phyloP scores from a whole-genome alignment of 2,113 vertebrate species.

The Pachyramphus minor region DNA sequence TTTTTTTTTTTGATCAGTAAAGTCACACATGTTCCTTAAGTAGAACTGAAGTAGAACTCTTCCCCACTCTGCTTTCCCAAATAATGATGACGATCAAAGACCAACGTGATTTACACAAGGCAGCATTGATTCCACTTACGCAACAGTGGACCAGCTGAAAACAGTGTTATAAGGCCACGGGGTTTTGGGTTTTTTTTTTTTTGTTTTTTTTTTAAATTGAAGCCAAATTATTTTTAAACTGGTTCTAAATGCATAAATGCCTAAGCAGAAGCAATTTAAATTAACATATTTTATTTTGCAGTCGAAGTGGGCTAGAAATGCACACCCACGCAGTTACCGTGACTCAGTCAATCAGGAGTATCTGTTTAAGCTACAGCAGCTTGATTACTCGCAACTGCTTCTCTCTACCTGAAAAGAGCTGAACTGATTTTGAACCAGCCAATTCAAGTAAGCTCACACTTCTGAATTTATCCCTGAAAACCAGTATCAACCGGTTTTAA shows the following conservation, averaged over 20 bases:
- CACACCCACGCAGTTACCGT: slow-evolving; percentile 28
- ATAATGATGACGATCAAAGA: background rate
- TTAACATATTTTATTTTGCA: slow-evolving; percentile 59
- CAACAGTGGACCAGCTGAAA: background rate
- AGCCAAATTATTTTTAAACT: slow-evolving; percentile 37
- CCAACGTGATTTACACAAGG: background rate
- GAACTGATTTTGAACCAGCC: background rate
- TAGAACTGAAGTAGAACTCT: background rate
- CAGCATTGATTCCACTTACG: background rate
- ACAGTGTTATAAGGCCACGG: background rate
- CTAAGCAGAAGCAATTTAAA: slow-evolving; percentile 41
- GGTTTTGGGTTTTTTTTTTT: background rate
- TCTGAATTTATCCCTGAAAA: background rate
- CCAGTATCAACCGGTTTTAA: background rate
- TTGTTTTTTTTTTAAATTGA: background rate
- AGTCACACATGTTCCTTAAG: background rate
- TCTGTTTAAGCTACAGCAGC: slow-evolving; percentile 24
- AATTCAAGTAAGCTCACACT: background rate
- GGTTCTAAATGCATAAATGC: slow-evolving; percentile 36
- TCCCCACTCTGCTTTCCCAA: background rate
- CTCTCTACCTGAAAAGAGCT: slow-evolving; percentile 4
- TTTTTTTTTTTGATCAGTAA: background rate
- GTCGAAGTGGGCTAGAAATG: slow-evolving; percentile 47
- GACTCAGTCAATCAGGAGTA: slow-evolving; percentile 51
- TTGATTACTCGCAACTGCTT: slow-evolving; percentile 15